Evolutionary conservation across 2,113 vertebrate species (phyloP).

Genomic region (Speoplatyrhinus poulsoni): DNA sequence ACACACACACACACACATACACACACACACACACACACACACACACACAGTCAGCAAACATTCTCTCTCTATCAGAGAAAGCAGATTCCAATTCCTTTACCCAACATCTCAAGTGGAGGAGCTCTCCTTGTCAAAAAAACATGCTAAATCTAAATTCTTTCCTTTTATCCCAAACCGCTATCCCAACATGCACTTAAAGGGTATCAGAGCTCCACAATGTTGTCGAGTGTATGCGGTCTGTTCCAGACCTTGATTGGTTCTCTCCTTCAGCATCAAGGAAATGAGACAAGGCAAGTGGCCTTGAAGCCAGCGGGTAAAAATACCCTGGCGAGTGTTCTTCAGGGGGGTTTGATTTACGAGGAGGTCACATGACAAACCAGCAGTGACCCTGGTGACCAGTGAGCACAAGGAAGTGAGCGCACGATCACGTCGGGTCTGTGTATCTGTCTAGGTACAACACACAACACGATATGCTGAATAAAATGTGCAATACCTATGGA

Average conservation of each 20-base stretch:
- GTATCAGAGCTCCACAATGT: too few species aligned
- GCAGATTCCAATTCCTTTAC: background rate
- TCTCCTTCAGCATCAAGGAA: background rate
- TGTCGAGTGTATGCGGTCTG: too few species aligned
- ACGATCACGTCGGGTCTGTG: constrained; percentile 1
- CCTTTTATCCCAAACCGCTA: too few species aligned
- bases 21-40: background rate
- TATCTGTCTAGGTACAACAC: constrained; percentile 2
- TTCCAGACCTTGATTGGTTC: too few species aligned
- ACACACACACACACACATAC: constrained; percentile 11
- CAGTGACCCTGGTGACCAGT: constrained; percentile 33
- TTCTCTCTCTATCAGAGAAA: background rate
- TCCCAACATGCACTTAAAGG: too few species aligned
- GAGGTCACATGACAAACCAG: constrained; percentile 33
- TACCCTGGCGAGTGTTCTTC: constrained; percentile 24
- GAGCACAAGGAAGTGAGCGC: constrained; percentile 9
- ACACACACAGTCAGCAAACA: background rate
- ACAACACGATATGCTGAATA: background rate
- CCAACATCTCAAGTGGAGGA: too few species aligned
- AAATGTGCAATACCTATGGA: too few species aligned
- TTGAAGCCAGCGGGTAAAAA: constrained; percentile 43
- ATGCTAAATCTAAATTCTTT: too few species aligned
- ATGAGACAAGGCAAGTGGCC: constrained; percentile 1
- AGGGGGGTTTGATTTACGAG: constrained; percentile 14
- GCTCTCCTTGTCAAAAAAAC: too few species aligned